These are phyloP conservation scores for Drosophila paramelanica DNA, from an alignment of 2,888 invertebrate species.

Conservation along the genomic window DNA sequence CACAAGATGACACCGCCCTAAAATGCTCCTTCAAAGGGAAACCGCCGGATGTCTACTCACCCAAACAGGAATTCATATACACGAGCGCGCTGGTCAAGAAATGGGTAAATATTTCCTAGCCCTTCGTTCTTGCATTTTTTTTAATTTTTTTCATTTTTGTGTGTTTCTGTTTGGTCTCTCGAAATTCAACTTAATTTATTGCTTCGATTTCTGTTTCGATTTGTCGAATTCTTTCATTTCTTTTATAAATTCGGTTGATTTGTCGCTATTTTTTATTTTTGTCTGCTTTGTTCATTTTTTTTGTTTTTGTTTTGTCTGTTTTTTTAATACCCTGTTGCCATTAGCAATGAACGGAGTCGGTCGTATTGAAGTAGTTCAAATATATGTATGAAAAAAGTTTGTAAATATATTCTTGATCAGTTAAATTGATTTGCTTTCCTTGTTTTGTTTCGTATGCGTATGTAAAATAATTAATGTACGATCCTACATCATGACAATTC, in stretches of 20 bases:
- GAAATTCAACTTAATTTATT: constrained; percentile 77
- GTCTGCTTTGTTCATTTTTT: constrained; percentile 34
- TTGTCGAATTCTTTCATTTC: constrained; percentile 75
- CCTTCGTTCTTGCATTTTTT: constrained; percentile 40
- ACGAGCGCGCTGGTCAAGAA: constrained; percentile 76
- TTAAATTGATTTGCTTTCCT: no score
- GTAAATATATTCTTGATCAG: neutral
- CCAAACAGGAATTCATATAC: constrained; percentile 80
- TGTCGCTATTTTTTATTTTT: constrained; percentile 55
- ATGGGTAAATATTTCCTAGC: constrained; percentile 71
- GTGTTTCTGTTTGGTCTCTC: constrained; percentile 46
- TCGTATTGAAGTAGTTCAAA: neutral
- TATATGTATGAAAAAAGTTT: neutral
- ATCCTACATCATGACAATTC: no score
- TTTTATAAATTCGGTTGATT: constrained; percentile 78
- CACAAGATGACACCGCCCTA: constrained; percentile 46
- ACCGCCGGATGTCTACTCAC: constrained; percentile 81
- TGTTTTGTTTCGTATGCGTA: no score
- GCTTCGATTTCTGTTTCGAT: constrained; percentile 76
- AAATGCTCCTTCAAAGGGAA: constrained; percentile 79
- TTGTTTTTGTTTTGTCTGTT: constrained; percentile 17
- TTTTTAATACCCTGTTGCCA: constrained; percentile 1
- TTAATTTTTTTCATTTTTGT: constrained; percentile 34
- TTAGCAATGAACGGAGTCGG: neutral
- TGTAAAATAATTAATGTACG: no score